Evolutionary conservation across 2,113 vertebrate genomes (phyloP).

Genomic region (Lagopus leucura): DNA sequence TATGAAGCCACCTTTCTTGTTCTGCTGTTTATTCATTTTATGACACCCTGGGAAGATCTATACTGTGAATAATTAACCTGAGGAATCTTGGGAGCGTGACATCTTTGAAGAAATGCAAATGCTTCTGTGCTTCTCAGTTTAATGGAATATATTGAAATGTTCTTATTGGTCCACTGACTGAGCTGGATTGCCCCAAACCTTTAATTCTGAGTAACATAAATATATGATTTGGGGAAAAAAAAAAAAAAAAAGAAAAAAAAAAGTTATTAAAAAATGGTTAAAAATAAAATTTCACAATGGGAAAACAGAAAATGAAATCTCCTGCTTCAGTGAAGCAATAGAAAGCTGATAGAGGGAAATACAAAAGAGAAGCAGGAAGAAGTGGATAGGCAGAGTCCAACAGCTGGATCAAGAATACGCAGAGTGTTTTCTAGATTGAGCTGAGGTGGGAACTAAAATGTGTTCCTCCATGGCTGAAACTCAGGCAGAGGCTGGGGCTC

Average conservation of each 20-base stretch:
- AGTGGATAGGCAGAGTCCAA: neutral
- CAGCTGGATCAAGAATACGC: neutral
- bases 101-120: constrained; percentile 30
- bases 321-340: neutral
- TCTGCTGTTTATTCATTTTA: constrained; percentile 31
- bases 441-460: neutral
- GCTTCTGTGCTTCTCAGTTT: neutral
- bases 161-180: neutral
- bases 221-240: neutral
- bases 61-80: constrained; percentile 26
- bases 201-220: neutral
- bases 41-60: neutral
- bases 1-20: constrained; percentile 26
- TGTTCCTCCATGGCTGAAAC: neutral
- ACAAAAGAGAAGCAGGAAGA: neutral
- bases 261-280: neutral
- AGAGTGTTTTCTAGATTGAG: neutral
- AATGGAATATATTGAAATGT: neutral
- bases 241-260: neutral
- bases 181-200: neutral
- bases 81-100: neutral
- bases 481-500: neutral
- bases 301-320: neutral
- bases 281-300: neutral
- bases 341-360: neutral